Evolutionary conservation across 1,140 invertebrate species (phyloP), one percentile per base, ranked within the genome.

Genomic region (Aradophagus sp.): DNA sequence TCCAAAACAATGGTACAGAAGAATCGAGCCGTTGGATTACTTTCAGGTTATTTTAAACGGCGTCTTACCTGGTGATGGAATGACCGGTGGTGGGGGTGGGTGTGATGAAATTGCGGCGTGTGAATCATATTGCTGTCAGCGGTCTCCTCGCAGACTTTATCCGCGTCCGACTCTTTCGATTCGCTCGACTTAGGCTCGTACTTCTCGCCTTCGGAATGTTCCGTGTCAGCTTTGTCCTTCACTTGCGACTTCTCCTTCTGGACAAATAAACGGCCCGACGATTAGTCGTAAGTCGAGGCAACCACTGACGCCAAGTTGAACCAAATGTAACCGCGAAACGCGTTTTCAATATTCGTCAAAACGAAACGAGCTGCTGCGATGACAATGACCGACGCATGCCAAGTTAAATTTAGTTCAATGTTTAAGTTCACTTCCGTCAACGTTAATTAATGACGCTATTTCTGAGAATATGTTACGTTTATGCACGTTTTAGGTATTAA

Each of bases 51-150:
- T n/a, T n/a, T n/a, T n/a, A n/a, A n/a, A n/a, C n/a, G n/a, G n/a
- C n/a, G n/a, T n/a, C n/a, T 81, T 83, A 90, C 89, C 86, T 90
- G 70, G 32, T 74, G 71, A 47, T 63, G 89, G 71, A 89, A 88
- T 27, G 87, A 83, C 32, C 87, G 86, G 45, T 85, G 84, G 77
- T 89, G 85, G 55, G 88, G 85, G 61, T 84, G 87, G 52, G 87
- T 86, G 75, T 88, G 89, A 72, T 90, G 89, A 68, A 90, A 89
- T 63, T 90, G 89, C 35, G 89, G 87, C 56, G 89, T 89, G 79
- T 90, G 89, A 84, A 91, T 89, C 90, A 91, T 91, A 66, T 87
- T 87, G 78, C 84, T 82, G 77, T 35, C 23, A 5, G 26, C 13
- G 20, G 83, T 76, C 73, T 87, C 87, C 62, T 87, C 86, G 73